phyloP scores from a whole-genome alignment of 2,797 vertebrate genomes.

The Rousettus madagascariensis region DNA sequence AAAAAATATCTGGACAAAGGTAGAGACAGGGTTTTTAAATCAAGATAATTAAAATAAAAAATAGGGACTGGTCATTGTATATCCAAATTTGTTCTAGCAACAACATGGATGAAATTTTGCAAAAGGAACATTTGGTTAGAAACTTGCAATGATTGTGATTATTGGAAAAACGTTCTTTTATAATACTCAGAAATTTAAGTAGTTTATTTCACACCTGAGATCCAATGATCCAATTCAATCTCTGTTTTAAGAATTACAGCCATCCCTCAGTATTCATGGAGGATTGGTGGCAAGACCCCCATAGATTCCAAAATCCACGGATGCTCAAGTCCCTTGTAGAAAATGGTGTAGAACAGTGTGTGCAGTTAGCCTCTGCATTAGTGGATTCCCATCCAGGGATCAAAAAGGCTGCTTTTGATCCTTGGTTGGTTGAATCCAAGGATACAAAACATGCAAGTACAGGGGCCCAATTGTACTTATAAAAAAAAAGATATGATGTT shows the following conservation, averaged over 20 bases:
- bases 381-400: neutral
- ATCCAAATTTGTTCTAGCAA: neutral
- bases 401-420: too few relatives aligned
- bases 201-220: neutral
- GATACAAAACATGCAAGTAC: neutral
- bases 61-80: neutral
- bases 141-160: slow-evolving; percentile 5
- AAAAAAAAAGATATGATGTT: neutral
- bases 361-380: too few relatives aligned
- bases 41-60: neutral
- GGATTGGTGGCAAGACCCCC: neutral
- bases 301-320: neutral
- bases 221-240: neutral
- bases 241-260: neutral
- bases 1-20: neutral
- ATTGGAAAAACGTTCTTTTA: neutral
- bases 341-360: neutral
- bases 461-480: neutral
- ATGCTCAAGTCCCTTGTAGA: neutral
- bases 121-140: slow-evolving; percentile 6
- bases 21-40: neutral
- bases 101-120: neutral
- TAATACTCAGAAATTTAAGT: neutral
- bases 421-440: neutral
- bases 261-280: too few relatives aligned